Conservation (phyloP, 1,140 invertebrate species). For the Lasioglossum albipes region DNA sequence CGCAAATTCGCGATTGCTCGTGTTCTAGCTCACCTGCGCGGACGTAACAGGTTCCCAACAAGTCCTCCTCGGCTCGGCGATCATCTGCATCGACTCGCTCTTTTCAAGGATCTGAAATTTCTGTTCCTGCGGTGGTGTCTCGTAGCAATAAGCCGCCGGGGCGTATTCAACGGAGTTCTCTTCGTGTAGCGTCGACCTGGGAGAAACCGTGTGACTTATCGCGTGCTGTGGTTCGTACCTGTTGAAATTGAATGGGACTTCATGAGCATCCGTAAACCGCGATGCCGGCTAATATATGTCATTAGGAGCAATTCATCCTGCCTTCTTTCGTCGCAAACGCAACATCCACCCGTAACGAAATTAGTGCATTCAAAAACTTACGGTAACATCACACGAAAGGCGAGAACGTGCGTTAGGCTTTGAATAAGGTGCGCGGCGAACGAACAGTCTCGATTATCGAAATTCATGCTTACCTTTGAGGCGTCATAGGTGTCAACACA, state of each 20-base stretch:
- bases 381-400: background rate
- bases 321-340: background rate
- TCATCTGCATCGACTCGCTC: constrained; percentile 60
- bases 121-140: constrained; percentile 74
- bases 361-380: background rate
- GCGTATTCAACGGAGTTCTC: constrained; percentile 77
- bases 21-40: constrained; percentile 65
- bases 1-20: no score
- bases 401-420: background rate
- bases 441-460: background rate
- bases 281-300: background rate
- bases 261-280: background rate
- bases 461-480: constrained; percentile 69
- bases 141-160: constrained; percentile 72
- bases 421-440: background rate
- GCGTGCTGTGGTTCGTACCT: constrained; percentile 70
- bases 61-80: constrained; percentile 58
- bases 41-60: constrained; percentile 72
- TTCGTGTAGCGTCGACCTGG: constrained; percentile 71
- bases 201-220: constrained; percentile 65
- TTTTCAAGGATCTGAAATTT: constrained; percentile 69
- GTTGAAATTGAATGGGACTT: constrained; percentile 1
- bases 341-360: background rate
- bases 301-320: background rate
- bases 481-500: constrained; percentile 71